Conservation (phyloP, 2,797 vertebrate genomes). For the Oryzias dopingdopingensis region DNA sequence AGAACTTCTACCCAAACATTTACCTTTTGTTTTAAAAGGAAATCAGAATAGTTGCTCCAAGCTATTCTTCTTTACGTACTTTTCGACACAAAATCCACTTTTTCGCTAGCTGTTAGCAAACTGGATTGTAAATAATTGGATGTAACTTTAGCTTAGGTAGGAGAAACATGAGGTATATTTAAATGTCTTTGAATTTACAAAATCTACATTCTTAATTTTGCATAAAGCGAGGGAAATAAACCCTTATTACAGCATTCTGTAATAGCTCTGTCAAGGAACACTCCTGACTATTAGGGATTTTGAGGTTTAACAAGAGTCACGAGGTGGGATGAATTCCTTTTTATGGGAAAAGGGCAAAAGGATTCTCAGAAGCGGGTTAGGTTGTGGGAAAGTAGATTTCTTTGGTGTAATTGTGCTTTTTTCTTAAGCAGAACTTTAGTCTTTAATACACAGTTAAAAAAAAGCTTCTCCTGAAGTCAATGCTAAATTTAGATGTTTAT, state of each 20-base stretch:
- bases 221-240: constrained; percentile 40
- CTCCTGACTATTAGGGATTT: constrained; percentile 60
- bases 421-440: constrained; percentile 20
- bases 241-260: constrained; percentile 39
- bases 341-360: constrained; percentile 35
- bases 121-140: background rate
- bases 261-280: constrained; percentile 36
- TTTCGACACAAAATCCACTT: no score
- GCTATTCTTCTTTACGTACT: background rate
- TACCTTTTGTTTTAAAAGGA: background rate
- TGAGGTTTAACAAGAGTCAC: constrained; percentile 54
- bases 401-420: constrained; percentile 43
- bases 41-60: background rate
- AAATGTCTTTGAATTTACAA: no score
- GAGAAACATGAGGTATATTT: background rate
- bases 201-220: background rate
- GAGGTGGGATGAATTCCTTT: constrained; percentile 51
- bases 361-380: constrained; percentile 45
- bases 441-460: constrained; percentile 22
- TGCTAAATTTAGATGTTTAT: constrained; percentile 5
- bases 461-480: constrained; percentile 11
- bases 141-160: background rate
- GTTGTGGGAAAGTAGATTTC: constrained; percentile 55
- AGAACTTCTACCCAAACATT: background rate
- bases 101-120: no score